Percentiles rank a stretch among this genome's conserved stretches.
phyloP scores from a whole-genome alignment of 2,113 vertebrate species.

The Cyanoderma ruficeps region DNA sequence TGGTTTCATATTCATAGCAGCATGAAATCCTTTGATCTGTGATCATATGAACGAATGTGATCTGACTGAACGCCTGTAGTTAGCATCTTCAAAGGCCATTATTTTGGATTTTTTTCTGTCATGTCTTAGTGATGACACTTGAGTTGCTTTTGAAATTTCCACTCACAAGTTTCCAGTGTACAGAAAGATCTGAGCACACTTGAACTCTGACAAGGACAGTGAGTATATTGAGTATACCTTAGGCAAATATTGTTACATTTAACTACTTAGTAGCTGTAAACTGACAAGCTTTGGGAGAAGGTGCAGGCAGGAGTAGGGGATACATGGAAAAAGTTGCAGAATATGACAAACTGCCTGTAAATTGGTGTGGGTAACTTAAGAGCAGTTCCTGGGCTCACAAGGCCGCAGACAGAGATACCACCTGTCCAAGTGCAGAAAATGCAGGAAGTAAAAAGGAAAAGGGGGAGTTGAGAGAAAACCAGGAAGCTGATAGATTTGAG shows the following conservation, averaged over 20 bases:
- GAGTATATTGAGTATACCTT: not conserved
- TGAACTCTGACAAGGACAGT: not conserved
- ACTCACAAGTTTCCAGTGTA: not conserved
- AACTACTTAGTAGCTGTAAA: not conserved
- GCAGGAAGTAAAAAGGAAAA: not conserved
- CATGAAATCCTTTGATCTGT: not conserved
- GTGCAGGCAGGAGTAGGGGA: fast-evolving
- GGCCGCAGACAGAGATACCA: not conserved
- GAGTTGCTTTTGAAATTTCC: not conserved
- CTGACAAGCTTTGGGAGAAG: too few species aligned
- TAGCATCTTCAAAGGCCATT: not conserved
- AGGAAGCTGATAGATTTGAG: not conserved
- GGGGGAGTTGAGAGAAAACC: not conserved
- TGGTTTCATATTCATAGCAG: not conserved
- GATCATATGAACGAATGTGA: not conserved
- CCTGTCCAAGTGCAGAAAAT: not conserved
- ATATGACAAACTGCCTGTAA: not conserved
- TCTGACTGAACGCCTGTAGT: not conserved
- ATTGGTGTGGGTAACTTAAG: not conserved
- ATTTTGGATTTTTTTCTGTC: not conserved
- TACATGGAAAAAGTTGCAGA: not conserved
- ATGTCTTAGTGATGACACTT: not conserved
- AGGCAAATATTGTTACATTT: not conserved
- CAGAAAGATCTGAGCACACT: not conserved
- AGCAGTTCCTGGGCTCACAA: not conserved